Conservation (phyloP, 1,140 invertebrate genomes). For the Anagrus nilaparvatae region DNA sequence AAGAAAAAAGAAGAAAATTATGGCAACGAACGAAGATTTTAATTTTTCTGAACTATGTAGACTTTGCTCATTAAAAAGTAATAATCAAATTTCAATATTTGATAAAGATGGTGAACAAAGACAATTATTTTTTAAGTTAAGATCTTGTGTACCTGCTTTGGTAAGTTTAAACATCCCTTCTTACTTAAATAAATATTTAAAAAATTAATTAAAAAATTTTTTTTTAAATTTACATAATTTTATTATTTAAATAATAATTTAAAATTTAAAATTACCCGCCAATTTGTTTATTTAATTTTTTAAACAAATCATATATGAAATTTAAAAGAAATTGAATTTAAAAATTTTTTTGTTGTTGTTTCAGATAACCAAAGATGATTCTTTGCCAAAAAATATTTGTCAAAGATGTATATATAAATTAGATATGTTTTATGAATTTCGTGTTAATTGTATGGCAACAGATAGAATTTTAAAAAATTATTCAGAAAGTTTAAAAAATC, state of each 20-base stretch:
- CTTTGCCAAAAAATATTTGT: slow-evolving; percentile 59
- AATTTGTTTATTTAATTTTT: background rate
- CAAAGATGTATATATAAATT: slow-evolving; percentile 52
- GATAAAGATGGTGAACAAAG: slow-evolving; percentile 59
- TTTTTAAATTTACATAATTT: no score
- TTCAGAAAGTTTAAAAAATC: slow-evolving; percentile 53
- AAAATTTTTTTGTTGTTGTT: slow-evolving; percentile 11
- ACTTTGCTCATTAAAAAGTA: slow-evolving; percentile 55
- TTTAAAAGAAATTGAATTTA: background rate
- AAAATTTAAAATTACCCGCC: background rate
- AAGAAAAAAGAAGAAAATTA: slow-evolving; percentile 22
- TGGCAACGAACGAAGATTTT: slow-evolving; percentile 55
- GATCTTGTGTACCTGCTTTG: slow-evolving; percentile 53
- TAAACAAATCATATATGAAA: background rate
- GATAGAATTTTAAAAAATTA: slow-evolving; percentile 56
- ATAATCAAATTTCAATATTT: slow-evolving; percentile 54
- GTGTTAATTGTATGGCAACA: slow-evolving; percentile 50
- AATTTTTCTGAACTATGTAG: slow-evolving; percentile 59
- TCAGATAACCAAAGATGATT: slow-evolving; percentile 60
- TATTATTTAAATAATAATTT: no score
- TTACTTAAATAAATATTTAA: background rate
- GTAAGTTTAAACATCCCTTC: slow-evolving; percentile 39
- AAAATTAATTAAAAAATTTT: background rate
- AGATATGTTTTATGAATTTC: slow-evolving; percentile 59
- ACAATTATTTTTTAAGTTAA: slow-evolving; percentile 57